Evolutionary conservation across 2,113 vertebrate genomes (phyloP), one percentile per base, ranked within the genome.

Genomic region (Verasper variegatus): DNA sequence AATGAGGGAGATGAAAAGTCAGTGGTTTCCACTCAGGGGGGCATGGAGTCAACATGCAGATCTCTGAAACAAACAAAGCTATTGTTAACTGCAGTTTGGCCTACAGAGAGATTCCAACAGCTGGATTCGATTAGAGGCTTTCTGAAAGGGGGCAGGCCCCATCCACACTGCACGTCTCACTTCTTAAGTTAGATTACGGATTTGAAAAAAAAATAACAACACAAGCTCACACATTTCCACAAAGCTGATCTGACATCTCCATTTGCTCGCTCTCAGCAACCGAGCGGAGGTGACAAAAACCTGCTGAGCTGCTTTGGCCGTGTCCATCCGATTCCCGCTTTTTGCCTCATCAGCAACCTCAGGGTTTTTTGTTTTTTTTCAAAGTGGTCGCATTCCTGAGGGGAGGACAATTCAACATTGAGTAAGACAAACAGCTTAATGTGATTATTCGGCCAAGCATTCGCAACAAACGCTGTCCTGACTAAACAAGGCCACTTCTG

Each of bases 111-210:
- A 78, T 71, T 78, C 85, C 81, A 88, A 85, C 90, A 93, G 87
- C 88, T 93, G 92, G 89, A 80, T 70, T 82, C 71, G 76, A 83
- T 92, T 84, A 85, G 80, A 71, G 76, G 69, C 72, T 89, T 86
- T 89, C 80, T 85, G 74, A 55, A 68, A 75, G 67, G 81, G 55
- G 73, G 68, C 70, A 26, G 74, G 68, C 67, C 76, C 52, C 62
- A 21, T 71, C 76, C 74, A 73, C 60, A 24, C 76, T 68, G 74
- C 71, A 71, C 56, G 58, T 63, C 74, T 81, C 76, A 63, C 68
- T 71, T 37, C 68, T 73, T 76, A 26, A 14, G 55, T 55, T 52
- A 56, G 55, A 60, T 71, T 57, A 57, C 21, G 5, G 47, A 68
- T 64, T 24, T 21, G 31, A 15, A 26, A 59, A 35, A 35, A 7